These are phyloP conservation scores for Eupithecia centaureata DNA, from an alignment of 2,888 invertebrate genomes.

Conservation along the genomic window DNA sequence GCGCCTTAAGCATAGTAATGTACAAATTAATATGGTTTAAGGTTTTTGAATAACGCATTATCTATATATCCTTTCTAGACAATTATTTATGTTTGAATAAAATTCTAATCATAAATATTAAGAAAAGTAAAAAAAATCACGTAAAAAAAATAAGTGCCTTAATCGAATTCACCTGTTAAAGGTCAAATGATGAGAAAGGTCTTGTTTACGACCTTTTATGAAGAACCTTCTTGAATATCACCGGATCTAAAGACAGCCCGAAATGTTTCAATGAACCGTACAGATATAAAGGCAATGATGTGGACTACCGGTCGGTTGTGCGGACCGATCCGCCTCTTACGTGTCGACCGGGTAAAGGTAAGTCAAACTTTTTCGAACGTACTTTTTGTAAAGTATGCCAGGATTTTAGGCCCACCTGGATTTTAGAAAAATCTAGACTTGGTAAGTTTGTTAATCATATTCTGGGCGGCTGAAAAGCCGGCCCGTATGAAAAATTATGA, in stretches of 20 bases:
- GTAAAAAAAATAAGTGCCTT: neutral
- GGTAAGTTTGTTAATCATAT: neutral
- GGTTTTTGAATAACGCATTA: no score
- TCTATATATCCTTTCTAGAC: no score
- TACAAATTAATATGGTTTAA: no score
- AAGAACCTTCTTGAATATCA: neutral
- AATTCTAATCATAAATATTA: no score
- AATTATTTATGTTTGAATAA: no score
- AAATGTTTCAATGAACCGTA: conserved; percentile 12
- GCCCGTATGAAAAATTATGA: no score
- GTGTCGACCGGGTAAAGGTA: conserved; percentile 60
- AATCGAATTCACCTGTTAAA: neutral
- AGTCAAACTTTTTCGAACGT: conserved; percentile 39
- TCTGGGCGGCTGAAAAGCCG: no score
- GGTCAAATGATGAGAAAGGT: neutral
- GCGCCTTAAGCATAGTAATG: no score
- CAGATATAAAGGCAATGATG: conserved; percentile 26
- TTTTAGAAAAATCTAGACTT: neutral
- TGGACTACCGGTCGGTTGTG: conserved; percentile 20
- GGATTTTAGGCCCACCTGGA: neutral
- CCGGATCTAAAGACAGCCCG: neutral
- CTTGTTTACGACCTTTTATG: neutral
- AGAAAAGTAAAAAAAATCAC: no score
- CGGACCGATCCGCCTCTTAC: conserved; percentile 59
- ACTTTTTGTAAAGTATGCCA: conserved; percentile 24